phyloP scores from a whole-genome alignment of 1,140 invertebrate genomes.

The Ceratina japonica region DNA sequence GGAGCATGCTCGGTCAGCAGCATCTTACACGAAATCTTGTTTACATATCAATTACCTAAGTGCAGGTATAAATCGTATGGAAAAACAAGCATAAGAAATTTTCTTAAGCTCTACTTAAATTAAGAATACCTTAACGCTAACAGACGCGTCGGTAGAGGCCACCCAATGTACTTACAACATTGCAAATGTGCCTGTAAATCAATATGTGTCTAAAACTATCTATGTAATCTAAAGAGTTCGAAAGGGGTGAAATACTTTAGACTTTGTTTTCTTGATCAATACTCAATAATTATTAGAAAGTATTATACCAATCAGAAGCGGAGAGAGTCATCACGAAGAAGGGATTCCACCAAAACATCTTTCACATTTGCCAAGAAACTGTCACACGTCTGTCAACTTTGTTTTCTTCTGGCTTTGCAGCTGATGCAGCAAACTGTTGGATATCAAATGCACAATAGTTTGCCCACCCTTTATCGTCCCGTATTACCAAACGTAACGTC shows the following conservation, averaged over 20 bases:
- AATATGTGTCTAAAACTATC: conserved; percentile 65
- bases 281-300: conserved; percentile 69
- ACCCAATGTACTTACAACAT: conserved; percentile 78
- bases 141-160: conserved; percentile 67
- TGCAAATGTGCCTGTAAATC: conserved; percentile 72
- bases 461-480: conserved; percentile 67
- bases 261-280: conserved; percentile 64
- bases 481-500: conserved; percentile 62
- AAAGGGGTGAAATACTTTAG: conserved; percentile 65
- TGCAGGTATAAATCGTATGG: conserved; percentile 71
- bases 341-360: conserved; percentile 71
- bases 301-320: conserved; percentile 75
- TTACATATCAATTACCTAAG: conserved; percentile 75
- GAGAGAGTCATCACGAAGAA: conserved; percentile 73
- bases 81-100: conserved; percentile 66
- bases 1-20: conserved; percentile 70
- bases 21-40: conserved; percentile 74
- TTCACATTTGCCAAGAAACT: conserved; percentile 68
- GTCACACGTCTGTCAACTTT: conserved; percentile 68
- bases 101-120: conserved; percentile 67
- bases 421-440: conserved; percentile 77
- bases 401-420: conserved; percentile 69
- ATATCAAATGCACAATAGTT: conserved; percentile 78
- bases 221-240: conserved; percentile 57
- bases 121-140: conserved; percentile 62